A percentile compares a stretch with the other conserved stretches of the same genome.
phyloP scores from a whole-genome alignment of 2,888 invertebrate species.

The Lepidochrysops patricia region DNA sequence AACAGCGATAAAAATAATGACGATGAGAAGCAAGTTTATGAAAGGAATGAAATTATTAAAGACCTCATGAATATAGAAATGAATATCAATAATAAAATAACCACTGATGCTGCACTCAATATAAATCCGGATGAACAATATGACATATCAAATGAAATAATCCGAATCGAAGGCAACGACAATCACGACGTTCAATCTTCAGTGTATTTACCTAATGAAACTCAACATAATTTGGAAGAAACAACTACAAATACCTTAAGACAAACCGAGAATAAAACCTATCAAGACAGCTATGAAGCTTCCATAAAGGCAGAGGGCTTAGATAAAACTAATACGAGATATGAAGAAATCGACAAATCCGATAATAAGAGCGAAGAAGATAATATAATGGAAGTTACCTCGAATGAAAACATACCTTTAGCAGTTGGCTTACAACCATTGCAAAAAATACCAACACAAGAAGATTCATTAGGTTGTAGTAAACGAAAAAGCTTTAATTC shows the following conservation, averaged over 20 bases:
- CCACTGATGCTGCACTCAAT: background rate
- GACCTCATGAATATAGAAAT: constrained; percentile 64
- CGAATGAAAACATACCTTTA: constrained; percentile 52
- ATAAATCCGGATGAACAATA: constrained; percentile 16
- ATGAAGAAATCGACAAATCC: constrained; percentile 27
- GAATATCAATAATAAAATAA: constrained; percentile 38
- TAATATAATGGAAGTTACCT: constrained; percentile 28
- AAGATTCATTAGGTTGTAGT: constrained; percentile 35
- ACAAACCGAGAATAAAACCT: constrained; percentile 20
- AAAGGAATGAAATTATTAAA: constrained; percentile 60
- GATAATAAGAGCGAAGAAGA: constrained; percentile 36
- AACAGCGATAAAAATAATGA: constrained; percentile 40
- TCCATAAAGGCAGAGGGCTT: background rate
- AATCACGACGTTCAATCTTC: background rate
- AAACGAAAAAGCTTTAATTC: constrained; percentile 46
- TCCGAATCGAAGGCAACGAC: background rate
- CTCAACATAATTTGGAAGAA: background rate
- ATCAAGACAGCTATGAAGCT: background rate
- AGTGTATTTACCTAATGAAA: background rate
- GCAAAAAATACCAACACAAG: constrained; percentile 41
- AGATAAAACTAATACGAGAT: background rate
- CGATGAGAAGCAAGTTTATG: constrained; percentile 39
- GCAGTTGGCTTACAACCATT: constrained; percentile 62
- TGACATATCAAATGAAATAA: background rate
- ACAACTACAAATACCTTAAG: background rate